Conservation (phyloP, 1,140 invertebrate species). For the Hirudo medicinalis region DNA sequence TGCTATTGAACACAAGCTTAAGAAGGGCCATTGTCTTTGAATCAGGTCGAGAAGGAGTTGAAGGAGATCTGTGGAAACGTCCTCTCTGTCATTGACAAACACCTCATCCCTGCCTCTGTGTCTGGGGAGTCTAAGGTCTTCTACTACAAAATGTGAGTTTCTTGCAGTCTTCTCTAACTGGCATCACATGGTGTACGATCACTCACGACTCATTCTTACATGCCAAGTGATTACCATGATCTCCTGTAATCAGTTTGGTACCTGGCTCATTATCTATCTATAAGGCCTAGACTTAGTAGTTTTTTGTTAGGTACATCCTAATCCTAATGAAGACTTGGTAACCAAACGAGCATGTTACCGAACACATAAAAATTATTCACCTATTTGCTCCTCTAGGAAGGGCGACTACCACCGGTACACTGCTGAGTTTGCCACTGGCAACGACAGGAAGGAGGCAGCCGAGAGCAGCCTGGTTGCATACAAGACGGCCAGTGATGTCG, state of each 20-base stretch:
- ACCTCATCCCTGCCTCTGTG: constrained; percentile 77
- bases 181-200: too few species aligned
- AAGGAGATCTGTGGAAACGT: constrained; percentile 92
- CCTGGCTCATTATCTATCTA: too few species aligned
- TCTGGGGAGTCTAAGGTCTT: constrained; percentile 80
- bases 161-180: neutral
- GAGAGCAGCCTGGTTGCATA: constrained; percentile 81
- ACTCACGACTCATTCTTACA: too few species aligned
- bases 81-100: constrained; percentile 49
- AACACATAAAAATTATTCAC: too few species aligned
- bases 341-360: too few species aligned
- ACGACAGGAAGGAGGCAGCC: constrained; percentile 81
- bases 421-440: constrained; percentile 91
- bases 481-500: constrained; percentile 95
- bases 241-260: too few species aligned
- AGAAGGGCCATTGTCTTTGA: neutral
- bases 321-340: too few species aligned
- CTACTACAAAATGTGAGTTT: constrained; percentile 26
- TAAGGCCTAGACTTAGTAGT: too few species aligned
- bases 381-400: constrained; percentile 57
- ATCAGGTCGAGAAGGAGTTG: constrained; percentile 78
- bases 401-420: constrained; percentile 98
- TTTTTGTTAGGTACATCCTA: too few species aligned
- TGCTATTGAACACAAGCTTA: too few species aligned
- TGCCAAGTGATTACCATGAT: too few species aligned